Evolutionary conservation across 2,797 vertebrate species (phyloP).

Genomic region (Acrocephalus scirpaceus): DNA sequence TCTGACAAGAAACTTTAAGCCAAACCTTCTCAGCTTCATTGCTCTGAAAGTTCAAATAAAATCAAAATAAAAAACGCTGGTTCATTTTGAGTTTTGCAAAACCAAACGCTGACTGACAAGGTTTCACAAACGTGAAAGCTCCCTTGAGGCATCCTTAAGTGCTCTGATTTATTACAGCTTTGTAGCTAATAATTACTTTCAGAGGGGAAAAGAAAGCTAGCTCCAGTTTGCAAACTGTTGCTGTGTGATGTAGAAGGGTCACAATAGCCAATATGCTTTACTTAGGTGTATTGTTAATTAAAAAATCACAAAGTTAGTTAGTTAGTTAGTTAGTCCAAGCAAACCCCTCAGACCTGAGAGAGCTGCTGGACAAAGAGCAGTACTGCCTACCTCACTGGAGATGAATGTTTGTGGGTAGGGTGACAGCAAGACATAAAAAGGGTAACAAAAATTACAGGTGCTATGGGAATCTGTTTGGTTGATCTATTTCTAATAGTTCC

Average conservation of each 20-base stretch:
- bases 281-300: neutral
- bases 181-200: conserved; percentile 37
- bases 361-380: neutral
- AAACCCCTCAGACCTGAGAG: neutral
- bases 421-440: neutral
- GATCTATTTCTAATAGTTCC: neutral
- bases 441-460: neutral
- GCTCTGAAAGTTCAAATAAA: neutral
- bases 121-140: neutral
- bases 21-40: neutral
- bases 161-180: conserved; percentile 26
- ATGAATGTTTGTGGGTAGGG: neutral
- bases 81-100: neutral
- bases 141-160: neutral
- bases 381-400: neutral
- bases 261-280: neutral
- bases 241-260: neutral
- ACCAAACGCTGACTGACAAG: neutral
- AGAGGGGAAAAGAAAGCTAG: conserved; percentile 2
- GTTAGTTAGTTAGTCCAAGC: neutral
- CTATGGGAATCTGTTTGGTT: neutral
- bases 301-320: neutral
- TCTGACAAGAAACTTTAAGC: neutral
- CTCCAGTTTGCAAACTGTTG: neutral
- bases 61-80: neutral